Evolutionary conservation across 2,797 vertebrate genomes (phyloP), one percentile per base, ranked within the genome.

Genomic region (Ciconia nigra): DNA sequence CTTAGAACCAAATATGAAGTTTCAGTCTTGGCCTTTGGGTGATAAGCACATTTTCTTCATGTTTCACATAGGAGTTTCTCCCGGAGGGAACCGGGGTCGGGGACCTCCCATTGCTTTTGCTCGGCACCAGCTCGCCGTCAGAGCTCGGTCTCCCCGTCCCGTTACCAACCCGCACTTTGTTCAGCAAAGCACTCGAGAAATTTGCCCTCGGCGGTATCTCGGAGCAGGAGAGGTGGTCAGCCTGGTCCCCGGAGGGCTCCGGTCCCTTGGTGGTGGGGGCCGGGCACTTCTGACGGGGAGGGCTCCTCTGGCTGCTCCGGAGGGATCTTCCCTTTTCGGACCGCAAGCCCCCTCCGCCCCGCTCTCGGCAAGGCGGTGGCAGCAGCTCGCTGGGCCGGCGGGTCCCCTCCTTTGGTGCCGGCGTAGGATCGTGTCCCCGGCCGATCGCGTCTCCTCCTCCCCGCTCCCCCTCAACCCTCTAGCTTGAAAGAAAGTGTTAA

Each of bases 401-500:
- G 13, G 19, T 74, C n/a, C 63, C 49, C 29, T n/a, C 35, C 13
- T 31, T 14, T 3, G 7, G 81, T 80, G 69, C 55, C 44, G 7
- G n/a, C 11, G 6, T 33, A 39, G 82, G 85, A 28, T 65, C 7
- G 15, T 26, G 55, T 69, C 71, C 93, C 90, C 31, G 11, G 58
- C 86, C 66, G 5, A 9, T 16, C 2, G 13, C 13, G 3, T n/a
- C 37, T 28, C 44, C 39, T 28, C 92, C 79, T 57, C 24, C 47
- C 58, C 13, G 7, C 49, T 2, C 41, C 63, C 59, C 90, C 90
- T 82, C 28, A 11, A 13, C 85, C 86, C 87, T 89, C 25, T 58
- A 89, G 91, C 95, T 91, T 91, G 91, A 87, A 79, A 77, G 84
- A 82, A 89, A 95, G 89, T 57, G 87, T 96, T 95, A 95, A 91